Base-by-base conservation (phyloP, 2,888 invertebrate genomes). In the Sympetrum striolatum region DNA sequence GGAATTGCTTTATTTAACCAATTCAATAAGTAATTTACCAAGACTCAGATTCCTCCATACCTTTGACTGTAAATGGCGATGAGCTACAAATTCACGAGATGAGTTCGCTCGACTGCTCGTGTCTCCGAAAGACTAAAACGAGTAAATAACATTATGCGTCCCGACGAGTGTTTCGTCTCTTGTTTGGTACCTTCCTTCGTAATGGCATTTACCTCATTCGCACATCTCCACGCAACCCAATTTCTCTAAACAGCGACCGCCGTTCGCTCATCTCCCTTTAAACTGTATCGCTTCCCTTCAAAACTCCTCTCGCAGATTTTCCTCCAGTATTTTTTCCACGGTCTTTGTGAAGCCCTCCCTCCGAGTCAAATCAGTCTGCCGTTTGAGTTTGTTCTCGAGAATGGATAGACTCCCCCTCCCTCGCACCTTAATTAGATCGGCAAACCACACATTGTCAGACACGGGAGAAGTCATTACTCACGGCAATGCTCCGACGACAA, bases 341-440 rank as follows among this genome's bases (percentile, higher is more conserved):
- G 15, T 60, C 60, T 15, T 60, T 60, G 60, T 60, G 5, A 25
- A n/a, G n/a, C n/a, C n/a, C n/a, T n/a, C n/a, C n/a, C 58, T 82
- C 53, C 48, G 31, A 82, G 48, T 82, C 82, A 60, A 48, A 82
- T 82, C 82, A 82, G 35, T 58, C 58, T 58, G 58, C 81, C 82
- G 64, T 58, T 82, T 35, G 58, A 82, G 82, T 82, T 82, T 44
- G 82, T 82, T 82, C 31, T 82, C 58, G 82, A 82, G 81, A 25
- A 14, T n/a, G 48, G 48, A 25, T 39, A 48, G 48, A 48, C 31
- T 64, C 14, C 60, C 60, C 35, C 22, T 58, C 58, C 31, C 53
- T 82, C 53, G 82, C 82, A 82, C 58, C 60, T 86, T 86, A 86
- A 86, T 86, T 86, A 86, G 86, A 86, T 86, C 37, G 86, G 86